Evolutionary conservation across 2,113 vertebrate species (phyloP).

Genomic region (Gallinago undulata): DNA sequence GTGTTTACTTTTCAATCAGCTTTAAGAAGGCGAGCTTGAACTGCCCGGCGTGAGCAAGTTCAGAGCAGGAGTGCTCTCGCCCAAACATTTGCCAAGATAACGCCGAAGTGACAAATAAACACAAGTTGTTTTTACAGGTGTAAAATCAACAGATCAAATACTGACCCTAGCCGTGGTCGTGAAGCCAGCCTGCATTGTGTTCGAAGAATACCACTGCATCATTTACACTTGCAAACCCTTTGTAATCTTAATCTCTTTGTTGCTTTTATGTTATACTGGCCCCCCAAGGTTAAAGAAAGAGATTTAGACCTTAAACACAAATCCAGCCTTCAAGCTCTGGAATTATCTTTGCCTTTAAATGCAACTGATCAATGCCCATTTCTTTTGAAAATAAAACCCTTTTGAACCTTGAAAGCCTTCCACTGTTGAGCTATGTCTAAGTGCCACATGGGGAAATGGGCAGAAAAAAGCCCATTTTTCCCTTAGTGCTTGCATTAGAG

Average conservation of each 20-base stretch:
- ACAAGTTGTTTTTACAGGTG: slow-evolving; percentile 81
- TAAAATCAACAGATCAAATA: slow-evolving; percentile 82
- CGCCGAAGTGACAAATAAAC: slow-evolving; percentile 76
- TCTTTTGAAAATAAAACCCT: slow-evolving; percentile 98
- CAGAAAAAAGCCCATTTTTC: slow-evolving; percentile 85
- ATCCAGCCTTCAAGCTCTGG: slow-evolving; percentile 86
- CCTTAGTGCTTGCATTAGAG: slow-evolving; percentile 86
- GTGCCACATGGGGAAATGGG: slow-evolving; percentile 84
- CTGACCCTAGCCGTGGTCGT: slow-evolving; percentile 66
- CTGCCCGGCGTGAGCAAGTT: slow-evolving; percentile 63
- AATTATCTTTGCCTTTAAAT: slow-evolving; percentile 89
- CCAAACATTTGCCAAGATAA: slow-evolving; percentile 74
- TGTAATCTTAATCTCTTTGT: slow-evolving; percentile 85
- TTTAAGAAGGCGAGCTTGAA: slow-evolving; percentile 55
- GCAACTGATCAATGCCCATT: slow-evolving; percentile 89
- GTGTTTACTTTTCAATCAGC: slow-evolving; percentile 73
- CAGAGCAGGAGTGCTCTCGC: slow-evolving; percentile 34
- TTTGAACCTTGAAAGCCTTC: slow-evolving; percentile 96
- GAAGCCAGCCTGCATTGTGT: slow-evolving; percentile 65
- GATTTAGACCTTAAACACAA: slow-evolving; percentile 89
- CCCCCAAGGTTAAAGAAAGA: slow-evolving; percentile 84
- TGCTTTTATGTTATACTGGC: slow-evolving; percentile 82
- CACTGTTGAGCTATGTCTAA: slow-evolving; percentile 83
- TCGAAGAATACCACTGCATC: slow-evolving; percentile 78
- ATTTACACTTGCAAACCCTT: slow-evolving; percentile 83